Conservation (phyloP, 2,797 vertebrate genomes). For the Ambastaia sidthimunki region DNA sequence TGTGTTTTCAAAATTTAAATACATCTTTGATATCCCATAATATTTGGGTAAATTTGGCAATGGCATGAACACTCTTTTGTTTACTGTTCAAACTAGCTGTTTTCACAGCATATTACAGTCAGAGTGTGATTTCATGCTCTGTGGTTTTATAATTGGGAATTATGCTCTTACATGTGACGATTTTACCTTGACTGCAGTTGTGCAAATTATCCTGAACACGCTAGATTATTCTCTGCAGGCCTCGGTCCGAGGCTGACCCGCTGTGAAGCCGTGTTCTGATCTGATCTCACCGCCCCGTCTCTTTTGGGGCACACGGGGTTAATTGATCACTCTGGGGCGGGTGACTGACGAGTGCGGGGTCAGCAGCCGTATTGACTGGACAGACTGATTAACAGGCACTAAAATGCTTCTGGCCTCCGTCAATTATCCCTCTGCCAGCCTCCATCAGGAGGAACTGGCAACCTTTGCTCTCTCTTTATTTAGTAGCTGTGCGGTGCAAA, state of each 20-base stretch:
- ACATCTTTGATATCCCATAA: conserved; percentile 13
- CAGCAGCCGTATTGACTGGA: conserved; percentile 59
- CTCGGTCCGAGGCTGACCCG: not conserved
- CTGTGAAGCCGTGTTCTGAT: not conserved
- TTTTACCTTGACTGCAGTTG: conserved; percentile 28
- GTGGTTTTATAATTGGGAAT: conserved; percentile 31
- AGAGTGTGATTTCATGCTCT: conserved; percentile 33
- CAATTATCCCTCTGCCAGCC: conserved; percentile 56
- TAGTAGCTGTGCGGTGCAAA: conserved; percentile 29
- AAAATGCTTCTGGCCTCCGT: conserved; percentile 59
- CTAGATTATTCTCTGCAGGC: conserved; percentile 6
- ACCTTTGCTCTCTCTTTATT: conserved; percentile 52
- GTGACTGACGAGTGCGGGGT: conserved; percentile 51
- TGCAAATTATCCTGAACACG: not conserved
- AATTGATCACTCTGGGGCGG: conserved; percentile 60
- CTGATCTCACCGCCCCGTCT: conserved; percentile 24
- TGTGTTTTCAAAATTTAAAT: conserved; percentile 1
- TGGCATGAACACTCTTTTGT: conserved; percentile 11
- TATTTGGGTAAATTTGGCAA: not conserved
- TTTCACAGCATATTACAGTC: conserved; percentile 1
- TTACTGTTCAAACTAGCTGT: not conserved
- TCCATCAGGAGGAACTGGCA: conserved; percentile 48
- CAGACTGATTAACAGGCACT: conserved; percentile 65
- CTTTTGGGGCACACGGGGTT: conserved; percentile 41
- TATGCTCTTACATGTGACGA: conserved; percentile 15